Conservation (phyloP, 1,140 invertebrate genomes). For the Antheraea mylitta region DNA sequence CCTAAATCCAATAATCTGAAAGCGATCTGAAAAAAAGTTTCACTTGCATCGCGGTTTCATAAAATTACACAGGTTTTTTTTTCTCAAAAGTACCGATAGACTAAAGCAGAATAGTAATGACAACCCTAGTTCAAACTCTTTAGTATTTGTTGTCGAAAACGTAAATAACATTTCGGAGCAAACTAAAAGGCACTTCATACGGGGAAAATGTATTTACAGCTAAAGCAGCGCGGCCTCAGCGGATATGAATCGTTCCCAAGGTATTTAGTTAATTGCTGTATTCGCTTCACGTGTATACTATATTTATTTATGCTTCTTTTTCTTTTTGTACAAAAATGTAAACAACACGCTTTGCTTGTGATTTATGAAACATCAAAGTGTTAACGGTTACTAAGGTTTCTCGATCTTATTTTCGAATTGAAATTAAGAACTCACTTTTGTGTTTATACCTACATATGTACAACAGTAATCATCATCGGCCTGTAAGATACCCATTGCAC, state of each 20-base stretch:
- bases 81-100: no score
- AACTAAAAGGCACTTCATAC: slow-evolving; percentile 5
- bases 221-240: background rate
- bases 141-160: background rate
- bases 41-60: no score
- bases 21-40: no score
- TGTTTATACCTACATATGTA: no score
- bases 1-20: no score
- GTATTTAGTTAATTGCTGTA: slow-evolving; percentile 20
- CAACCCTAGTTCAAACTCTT: background rate
- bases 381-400: slow-evolving; percentile 1
- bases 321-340: slow-evolving; percentile 20
- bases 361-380: slow-evolving; percentile 27
- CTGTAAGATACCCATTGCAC: no score
- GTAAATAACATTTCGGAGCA: slow-evolving; percentile 3
- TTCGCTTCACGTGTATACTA: background rate
- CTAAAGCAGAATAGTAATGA: background rate
- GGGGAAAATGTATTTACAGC: background rate
- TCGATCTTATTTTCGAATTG: background rate
- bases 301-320: background rate
- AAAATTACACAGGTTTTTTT: no score
- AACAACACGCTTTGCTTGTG: slow-evolving; percentile 24
- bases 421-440: no score
- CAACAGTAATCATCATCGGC: no score
- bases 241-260: background rate